Evolutionary conservation across 2,888 invertebrate species (phyloP), one percentile per base, ranked within the genome.

Genomic region (Harpalus rubripes): DNA sequence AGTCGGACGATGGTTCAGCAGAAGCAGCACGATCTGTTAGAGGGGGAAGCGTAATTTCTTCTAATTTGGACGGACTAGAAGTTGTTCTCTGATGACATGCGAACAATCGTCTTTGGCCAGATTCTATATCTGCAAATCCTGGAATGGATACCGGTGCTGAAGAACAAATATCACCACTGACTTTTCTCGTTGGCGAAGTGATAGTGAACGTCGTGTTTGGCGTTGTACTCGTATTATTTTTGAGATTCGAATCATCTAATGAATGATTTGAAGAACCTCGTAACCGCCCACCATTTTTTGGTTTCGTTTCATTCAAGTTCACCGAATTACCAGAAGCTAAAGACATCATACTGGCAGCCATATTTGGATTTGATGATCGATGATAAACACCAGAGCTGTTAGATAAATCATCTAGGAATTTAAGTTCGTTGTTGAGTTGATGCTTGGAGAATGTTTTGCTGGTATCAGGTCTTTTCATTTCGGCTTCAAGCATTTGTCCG

Each of bases 401-500:
- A 5, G 91, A 88, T 78, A 91, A 88, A 84, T 93, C 93, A 81
- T 92, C 92, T 26, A 93, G 88, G 88, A 93, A 93, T 87, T 92
- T 92, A 72, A 94, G 91, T 65, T 94, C 94, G 87, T 93, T 93
- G 86, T 92, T 93, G 85, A 93, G 92, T 86, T 93, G 92, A 87
- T 92, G 90, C 88, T 93, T 93, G 59, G 91, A 88, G 16, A 86
- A 80, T 52, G 89, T 88, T 86, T 91, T 91, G 41, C 91, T 89
- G 7, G 90, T 88, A 87, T 93, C 93, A 0, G 95, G 95, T 88
- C 95, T 95, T 86, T 95, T 95, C 95, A 96, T 95, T 91, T 96
- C 96, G 0, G 95, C 95, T 89, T 96, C 96, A 32, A 96, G 91
- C 96, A 96, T 96, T 90, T 96, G 95, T 0, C 95, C 95, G 88